Conservation (phyloP, 2,888 invertebrate species). For the Timema cristinae region DNA sequence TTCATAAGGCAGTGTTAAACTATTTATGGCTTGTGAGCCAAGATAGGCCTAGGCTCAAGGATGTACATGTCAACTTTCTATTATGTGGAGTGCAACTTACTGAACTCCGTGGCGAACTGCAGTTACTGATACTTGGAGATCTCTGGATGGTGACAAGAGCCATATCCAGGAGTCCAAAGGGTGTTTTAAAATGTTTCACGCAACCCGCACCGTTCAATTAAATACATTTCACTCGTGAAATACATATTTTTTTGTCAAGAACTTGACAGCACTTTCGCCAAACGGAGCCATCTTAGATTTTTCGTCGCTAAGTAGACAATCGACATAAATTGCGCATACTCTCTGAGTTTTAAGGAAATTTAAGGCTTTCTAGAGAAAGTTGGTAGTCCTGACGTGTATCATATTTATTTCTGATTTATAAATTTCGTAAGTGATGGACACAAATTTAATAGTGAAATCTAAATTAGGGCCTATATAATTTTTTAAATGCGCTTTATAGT, state of each 20-base stretch:
- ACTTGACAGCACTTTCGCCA: background rate
- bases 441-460: too few species aligned
- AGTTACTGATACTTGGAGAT: slow-evolving; percentile 58
- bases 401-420: too few species aligned
- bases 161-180: slow-evolving; percentile 45
- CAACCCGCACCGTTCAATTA: background rate
- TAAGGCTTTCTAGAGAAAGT: too few species aligned
- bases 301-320: slow-evolving; percentile 20
- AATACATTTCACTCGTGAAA: slow-evolving; percentile 14
- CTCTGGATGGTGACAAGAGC: slow-evolving; percentile 70
- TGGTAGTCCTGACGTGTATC: too few species aligned
- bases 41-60: too few species aligned
- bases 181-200: background rate
- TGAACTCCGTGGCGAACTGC: slow-evolving; percentile 59
- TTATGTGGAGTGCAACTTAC: slow-evolving; percentile 44
- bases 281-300: slow-evolving; percentile 26
- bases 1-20: too few species aligned
- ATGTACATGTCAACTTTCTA: too few species aligned
- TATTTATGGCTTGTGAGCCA: too few species aligned
- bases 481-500: too few species aligned
- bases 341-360: background rate
- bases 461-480: too few species aligned
- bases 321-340: slow-evolving; percentile 13
- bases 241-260: background rate
- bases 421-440: too few species aligned